phyloP scores from a whole-genome alignment of 2,113 vertebrate species.

The Sphyrna mokarran region DNA sequence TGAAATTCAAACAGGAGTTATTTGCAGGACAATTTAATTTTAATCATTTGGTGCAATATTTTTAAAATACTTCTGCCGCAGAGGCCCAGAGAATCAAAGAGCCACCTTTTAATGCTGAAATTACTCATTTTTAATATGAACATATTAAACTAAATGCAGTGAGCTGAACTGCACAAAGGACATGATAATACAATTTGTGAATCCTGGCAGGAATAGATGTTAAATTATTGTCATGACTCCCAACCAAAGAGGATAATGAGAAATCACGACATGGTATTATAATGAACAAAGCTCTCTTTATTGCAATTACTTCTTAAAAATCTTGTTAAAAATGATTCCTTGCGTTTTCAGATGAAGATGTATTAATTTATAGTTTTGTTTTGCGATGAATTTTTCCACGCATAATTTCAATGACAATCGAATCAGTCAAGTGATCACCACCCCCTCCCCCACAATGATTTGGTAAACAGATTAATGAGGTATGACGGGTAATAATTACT shows the following conservation, averaged over 20 bases:
- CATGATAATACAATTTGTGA: conserved; percentile 7
- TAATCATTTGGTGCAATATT: not conserved
- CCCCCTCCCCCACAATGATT: conserved; percentile 33
- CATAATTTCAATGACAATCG: conserved; percentile 2
- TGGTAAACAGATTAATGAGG: not conserved
- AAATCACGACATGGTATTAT: not conserved
- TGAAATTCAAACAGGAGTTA: not conserved
- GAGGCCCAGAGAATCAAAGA: not conserved
- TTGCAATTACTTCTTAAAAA: not conserved
- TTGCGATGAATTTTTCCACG: not conserved
- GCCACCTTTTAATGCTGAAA: not conserved
- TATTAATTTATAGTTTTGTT: not conserved
- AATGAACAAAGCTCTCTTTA: not conserved
- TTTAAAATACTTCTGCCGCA: not conserved
- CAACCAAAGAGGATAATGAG: not conserved
- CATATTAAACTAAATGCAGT: not conserved
- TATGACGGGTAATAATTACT: conserved; percentile 14
- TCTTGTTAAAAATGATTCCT: not conserved
- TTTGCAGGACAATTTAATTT: conserved; percentile 4
- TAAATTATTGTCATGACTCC: not conserved
- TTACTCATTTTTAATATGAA: not conserved
- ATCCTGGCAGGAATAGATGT: conserved; percentile 14
- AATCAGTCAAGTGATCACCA: conserved; percentile 21
- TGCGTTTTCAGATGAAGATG: not conserved
- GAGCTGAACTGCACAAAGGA: not conserved